These are phyloP conservation scores for Alosa alosa DNA, from an alignment of 2,113 vertebrate species.

Conservation along the genomic window DNA sequence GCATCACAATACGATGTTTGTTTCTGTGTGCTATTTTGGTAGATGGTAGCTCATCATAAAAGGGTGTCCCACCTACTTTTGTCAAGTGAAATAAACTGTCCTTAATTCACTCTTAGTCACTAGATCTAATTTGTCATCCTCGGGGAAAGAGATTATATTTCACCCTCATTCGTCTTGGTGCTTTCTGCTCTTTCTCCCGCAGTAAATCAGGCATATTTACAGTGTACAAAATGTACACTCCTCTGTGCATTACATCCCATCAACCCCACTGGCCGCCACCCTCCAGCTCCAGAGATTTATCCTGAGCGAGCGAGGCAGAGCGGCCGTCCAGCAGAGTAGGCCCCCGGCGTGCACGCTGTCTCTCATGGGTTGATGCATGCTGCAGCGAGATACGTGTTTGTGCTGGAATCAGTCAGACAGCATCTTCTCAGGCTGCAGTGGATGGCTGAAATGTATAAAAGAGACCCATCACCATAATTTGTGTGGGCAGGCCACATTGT, in stretches of 20 bases:
- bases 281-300: background rate
- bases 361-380: background rate
- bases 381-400: background rate
- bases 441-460: background rate
- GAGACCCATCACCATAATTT: slow-evolving; percentile 3
- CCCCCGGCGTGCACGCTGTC: background rate
- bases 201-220: background rate
- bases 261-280: background rate
- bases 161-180: background rate
- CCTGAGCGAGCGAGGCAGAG: background rate
- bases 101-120: background rate
- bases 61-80: too few relatives aligned
- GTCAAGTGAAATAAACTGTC: too few relatives aligned
- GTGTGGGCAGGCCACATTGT: slow-evolving; percentile 6
- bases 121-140: background rate
- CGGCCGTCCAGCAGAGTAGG: too few relatives aligned
- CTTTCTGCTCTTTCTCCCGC: background rate
- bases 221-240: background rate
- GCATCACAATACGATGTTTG: background rate
- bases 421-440: background rate
- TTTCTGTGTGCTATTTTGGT: too few relatives aligned
- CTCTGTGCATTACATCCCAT: background rate
- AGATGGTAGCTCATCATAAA: too few relatives aligned
- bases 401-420: background rate
- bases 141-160: background rate